Conservation (phyloP, 2,113 vertebrate genomes). For the Procapra przewalskii region DNA sequence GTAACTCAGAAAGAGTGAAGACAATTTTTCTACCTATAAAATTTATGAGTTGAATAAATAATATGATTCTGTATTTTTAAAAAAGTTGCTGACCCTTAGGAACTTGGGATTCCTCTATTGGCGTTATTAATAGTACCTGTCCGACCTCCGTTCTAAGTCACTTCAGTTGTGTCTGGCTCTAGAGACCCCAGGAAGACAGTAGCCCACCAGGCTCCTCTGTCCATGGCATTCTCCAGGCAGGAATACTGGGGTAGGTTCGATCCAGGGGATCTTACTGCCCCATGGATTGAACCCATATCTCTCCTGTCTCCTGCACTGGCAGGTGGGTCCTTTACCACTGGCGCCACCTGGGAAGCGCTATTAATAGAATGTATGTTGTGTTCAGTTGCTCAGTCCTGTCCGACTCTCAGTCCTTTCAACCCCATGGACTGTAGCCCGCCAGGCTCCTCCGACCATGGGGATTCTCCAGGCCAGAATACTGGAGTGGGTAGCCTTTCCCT, state of each 20-base stretch:
- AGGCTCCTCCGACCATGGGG: neutral
- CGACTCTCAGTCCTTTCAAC: accelerated
- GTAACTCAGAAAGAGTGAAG: neutral
- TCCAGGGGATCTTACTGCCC: neutral
- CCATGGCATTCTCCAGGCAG: neutral
- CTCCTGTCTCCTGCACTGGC: neutral
- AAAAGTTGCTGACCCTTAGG: too few species aligned
- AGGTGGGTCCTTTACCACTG: neutral
- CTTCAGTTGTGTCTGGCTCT: neutral
- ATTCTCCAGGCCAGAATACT: neutral
- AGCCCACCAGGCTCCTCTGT: neutral
- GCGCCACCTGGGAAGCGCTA: neutral
- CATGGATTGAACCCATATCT: neutral
- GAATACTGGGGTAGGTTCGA: neutral
- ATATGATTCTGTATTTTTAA: accelerated
- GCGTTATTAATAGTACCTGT: neutral
- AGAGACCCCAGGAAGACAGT: neutral
- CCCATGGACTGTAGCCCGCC: neutral
- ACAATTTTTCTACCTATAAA: accelerated
- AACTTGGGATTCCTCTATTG: neutral
- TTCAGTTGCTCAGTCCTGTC: neutral
- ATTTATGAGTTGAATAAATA: neutral
- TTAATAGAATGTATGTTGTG: neutral
- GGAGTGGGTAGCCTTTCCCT: neutral
- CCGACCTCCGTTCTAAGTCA: neutral